Percentiles rank a stretch among this genome's conserved stretches.
phyloP scores from a whole-genome alignment of 2,888 invertebrate species.

The Hirtodrosophila confusa region DNA sequence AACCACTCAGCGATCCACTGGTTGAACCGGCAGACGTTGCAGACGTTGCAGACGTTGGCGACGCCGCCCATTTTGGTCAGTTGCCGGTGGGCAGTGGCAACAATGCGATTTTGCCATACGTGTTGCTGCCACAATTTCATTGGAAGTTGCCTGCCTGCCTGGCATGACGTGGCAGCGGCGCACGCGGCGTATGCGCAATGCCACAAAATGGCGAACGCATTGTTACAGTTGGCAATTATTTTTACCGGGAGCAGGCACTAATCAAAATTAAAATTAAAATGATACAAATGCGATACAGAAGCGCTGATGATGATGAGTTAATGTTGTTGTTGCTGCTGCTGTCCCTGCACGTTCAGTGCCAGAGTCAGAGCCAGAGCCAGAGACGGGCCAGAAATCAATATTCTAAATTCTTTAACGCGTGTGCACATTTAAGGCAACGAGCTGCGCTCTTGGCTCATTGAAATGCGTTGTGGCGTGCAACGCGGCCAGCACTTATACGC shows the following conservation, averaged over 20 bases:
- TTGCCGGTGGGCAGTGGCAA: constrained; percentile 46
- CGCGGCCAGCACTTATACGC: constrained; percentile 78
- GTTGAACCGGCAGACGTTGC: constrained; percentile 25
- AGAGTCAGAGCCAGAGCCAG: constrained; percentile 53
- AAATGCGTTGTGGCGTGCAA: constrained; percentile 73
- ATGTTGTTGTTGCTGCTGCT: constrained; percentile 24
- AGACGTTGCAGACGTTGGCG: constrained; percentile 12
- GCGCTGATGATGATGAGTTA: constrained; percentile 26
- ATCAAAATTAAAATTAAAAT: constrained; percentile 71
- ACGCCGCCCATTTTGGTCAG: constrained; percentile 70
- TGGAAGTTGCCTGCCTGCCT: constrained; percentile 55
- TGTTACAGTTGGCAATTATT: constrained; percentile 76
- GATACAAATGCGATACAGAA: constrained; percentile 43
- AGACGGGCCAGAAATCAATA: constrained; percentile 72
- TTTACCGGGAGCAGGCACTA: constrained; percentile 57
- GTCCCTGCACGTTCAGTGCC: constrained; percentile 47
- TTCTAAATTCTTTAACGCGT: constrained; percentile 79
- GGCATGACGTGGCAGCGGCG: constrained; percentile 23
- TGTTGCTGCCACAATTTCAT: constrained; percentile 70
- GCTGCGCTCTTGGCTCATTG: constrained; percentile 61
- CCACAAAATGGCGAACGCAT: constrained; percentile 74
- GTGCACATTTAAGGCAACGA: constrained; percentile 78
- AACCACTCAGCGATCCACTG: constrained; percentile 34
- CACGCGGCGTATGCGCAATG: constrained; percentile 68
- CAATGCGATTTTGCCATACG: constrained; percentile 71